phyloP scores from a whole-genome alignment of 2,888 invertebrate species.

The Coronaproctus castanopsis region DNA sequence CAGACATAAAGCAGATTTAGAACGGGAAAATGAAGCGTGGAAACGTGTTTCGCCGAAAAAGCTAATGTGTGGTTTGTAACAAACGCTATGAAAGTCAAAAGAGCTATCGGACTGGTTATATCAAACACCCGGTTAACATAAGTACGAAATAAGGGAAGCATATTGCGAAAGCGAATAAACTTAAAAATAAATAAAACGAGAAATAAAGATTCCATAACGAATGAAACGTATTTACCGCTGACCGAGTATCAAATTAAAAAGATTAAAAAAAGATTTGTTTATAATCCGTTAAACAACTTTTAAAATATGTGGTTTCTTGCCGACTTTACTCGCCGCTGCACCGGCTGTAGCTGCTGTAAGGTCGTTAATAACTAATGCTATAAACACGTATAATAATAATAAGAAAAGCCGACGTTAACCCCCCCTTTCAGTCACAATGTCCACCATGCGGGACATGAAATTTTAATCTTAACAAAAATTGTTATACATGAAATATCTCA shows the following conservation, averaged over 20 bases:
- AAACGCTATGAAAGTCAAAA: background rate
- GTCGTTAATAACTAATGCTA: background rate
- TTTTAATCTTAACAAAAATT: too few species aligned
- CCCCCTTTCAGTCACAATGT: too few species aligned
- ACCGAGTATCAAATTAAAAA: background rate
- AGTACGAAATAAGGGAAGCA: background rate
- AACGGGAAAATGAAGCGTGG: background rate
- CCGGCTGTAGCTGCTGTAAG: background rate
- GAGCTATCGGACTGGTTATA: too few species aligned
- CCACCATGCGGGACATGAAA: too few species aligned
- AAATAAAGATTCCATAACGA: background rate
- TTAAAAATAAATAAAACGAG: background rate
- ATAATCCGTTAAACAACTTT: background rate
- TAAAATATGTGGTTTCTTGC: background rate
- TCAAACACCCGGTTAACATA: background rate
- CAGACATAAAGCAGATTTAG: too few species aligned
- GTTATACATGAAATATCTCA: too few species aligned
- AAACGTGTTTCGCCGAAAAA: background rate
- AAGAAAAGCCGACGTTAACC: too few species aligned
- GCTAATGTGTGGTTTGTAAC: background rate
- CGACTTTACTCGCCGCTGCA: background rate
- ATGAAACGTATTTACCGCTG: background rate
- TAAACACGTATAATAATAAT: background rate
- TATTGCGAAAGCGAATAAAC: background rate
- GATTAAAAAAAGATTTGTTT: background rate